Conservation (phyloP, 2,113 vertebrate species). For the Clupea harengus region DNA sequence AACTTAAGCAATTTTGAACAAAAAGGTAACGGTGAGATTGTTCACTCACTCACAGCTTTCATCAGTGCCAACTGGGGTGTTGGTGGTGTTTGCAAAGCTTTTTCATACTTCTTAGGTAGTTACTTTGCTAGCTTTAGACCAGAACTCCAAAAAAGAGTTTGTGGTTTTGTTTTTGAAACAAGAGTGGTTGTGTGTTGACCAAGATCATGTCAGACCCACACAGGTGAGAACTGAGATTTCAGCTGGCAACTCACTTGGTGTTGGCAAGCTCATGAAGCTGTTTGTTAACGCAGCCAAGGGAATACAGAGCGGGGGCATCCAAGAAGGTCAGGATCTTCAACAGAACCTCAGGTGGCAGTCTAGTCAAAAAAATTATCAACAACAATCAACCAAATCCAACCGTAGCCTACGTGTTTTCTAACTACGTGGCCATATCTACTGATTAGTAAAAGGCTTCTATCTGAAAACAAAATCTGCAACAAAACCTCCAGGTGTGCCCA, state of each 20-base stretch:
- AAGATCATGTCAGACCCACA: background rate
- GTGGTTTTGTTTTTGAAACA: too few relatives aligned
- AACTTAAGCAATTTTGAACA: background rate
- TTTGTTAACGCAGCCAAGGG: slow-evolving; percentile 75
- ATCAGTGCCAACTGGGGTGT: too few relatives aligned
- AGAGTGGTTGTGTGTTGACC: too few relatives aligned
- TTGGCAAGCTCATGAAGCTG: slow-evolving; percentile 76
- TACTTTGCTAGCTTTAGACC: too few relatives aligned
- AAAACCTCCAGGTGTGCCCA: background rate
- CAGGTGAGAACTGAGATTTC: background rate
- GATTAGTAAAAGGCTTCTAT: background rate
- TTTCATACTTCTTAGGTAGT: too few relatives aligned
- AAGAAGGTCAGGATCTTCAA: slow-evolving; percentile 83
- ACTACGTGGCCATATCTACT: too few relatives aligned
- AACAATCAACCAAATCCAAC: slow-evolving; percentile 9
- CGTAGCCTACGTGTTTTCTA: background rate
- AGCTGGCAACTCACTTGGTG: slow-evolving; percentile 79
- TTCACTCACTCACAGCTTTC: too few relatives aligned
- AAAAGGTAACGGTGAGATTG: background rate
- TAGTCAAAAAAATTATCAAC: slow-evolving; percentile 54
- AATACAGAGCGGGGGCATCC: slow-evolving; percentile 76
- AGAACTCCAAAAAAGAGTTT: too few relatives aligned
- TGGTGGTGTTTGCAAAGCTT: too few relatives aligned
- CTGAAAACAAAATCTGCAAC: too few relatives aligned
- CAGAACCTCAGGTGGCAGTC: slow-evolving; percentile 81